Base-by-base conservation (phyloP, 1,140 invertebrate species). In the Thalassaphorura encarpata region DNA sequence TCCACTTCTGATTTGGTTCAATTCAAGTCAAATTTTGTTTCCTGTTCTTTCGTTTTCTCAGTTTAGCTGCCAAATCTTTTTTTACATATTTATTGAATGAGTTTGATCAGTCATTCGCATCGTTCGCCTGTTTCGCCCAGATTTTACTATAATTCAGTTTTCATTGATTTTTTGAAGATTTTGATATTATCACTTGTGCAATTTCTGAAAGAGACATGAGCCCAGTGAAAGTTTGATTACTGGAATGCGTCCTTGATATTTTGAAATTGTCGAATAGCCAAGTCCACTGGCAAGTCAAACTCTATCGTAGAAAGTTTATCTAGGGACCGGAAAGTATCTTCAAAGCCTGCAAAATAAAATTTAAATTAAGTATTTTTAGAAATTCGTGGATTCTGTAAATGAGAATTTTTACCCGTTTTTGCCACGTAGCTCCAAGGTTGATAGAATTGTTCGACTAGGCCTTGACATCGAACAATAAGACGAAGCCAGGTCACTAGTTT, bases 211-310 rank as follows among this genome's bases (percentile, higher is more conserved):
- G n/a, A n/a, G n/a, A n/a, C n/a, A n/a, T n/a, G n/a, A n/a, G n/a
- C n/a, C n/a, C n/a, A n/a, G n/a, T n/a, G n/a, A n/a, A n/a, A n/a
- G n/a, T n/a, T n/a, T n/a, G n/a, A 24, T 58, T 61, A 67, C 40
- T 73, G 87, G 76, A 97, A 97, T 62, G 93, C 92, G 75, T 97
- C 92, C 75, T 90, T 93, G 66, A 98, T 97, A 74, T 96, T 96
- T 70, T 94, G 88, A 69, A 99, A 92, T 66, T 94, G 92, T 68
- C 89, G 79, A 45, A 98, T 82, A 45, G 96, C 94, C 66, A 97
- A 75, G 73, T 98, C 94, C 19, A 96, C 87, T 0, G 94, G 93
- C 61, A 98, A 76, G 71, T 93, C 84, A 73, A 97, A 97, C 67
- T 89, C 87, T 65, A 87, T 82, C 51, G 80, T 77, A 27, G 84